Base-by-base conservation (phyloP, 2,888 invertebrate genomes). In the Cephonodes hylas region DNA sequence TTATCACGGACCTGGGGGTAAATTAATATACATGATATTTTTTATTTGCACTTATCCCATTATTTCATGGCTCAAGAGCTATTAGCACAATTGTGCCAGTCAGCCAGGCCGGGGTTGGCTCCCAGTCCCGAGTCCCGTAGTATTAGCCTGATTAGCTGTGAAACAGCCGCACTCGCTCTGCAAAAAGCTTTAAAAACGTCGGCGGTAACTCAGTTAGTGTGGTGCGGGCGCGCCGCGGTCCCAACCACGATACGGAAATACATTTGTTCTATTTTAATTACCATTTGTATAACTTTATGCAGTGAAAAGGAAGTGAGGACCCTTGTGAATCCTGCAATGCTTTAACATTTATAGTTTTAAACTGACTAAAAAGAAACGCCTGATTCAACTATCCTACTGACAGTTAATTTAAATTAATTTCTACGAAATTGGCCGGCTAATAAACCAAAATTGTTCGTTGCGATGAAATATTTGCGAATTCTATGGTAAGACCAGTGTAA, bases 121-220 rank as follows among this genome's bases (percentile, higher is more conserved):
- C 72, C 67, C 68, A 38, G 13, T 60, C 62, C 66, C 65, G 27
- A 48, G 23, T 20, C 53, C 78, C 77, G 80, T 79, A 76, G 80
- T 83, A 86, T 86, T 87, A 86, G 84, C 79, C 77, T 89, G 84
- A 89, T 89, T 87, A 88, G 84, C 79, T 79, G 76, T 77, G 80
- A 86, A 81, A 76, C 77, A 79, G 76, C 76, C 75, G 79, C 77
- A 72, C 68, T 58, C 61, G 74, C 83, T 75, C 79, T 75, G 83
- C 82, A 87, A 89, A 89, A 89, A 88, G 89, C 89, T 88, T 87
- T 90, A 89, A 89, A 89, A 89, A 86, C 75, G 85, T 85, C 83
- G 79, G 80, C 76, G 72, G 83, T 89, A 90, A 91, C 86, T 88
- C 78, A 83, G 83, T 91, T 90, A 88, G 74, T 71, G 73, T 69